phyloP scores from a whole-genome alignment of 2,113 vertebrate species.

The Eulacestoma nigropectus region DNA sequence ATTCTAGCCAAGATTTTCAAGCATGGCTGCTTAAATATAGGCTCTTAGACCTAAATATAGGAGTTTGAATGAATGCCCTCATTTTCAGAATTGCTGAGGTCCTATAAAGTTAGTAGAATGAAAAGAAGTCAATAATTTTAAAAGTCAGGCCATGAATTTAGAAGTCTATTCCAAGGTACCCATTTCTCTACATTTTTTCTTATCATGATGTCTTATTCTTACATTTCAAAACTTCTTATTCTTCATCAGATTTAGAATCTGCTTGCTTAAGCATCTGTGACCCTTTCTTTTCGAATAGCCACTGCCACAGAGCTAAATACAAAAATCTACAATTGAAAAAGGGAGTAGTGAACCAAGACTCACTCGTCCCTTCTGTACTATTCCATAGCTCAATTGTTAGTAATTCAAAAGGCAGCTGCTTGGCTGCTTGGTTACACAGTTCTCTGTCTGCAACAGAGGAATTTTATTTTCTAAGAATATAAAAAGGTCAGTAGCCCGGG shows the following conservation, averaged over 20 bases:
- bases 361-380: not conserved
- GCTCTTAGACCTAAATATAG: slow-evolving; percentile 1
- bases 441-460: not conserved
- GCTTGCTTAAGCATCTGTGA: not conserved
- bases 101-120: not conserved
- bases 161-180: not conserved
- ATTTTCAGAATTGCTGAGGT: slow-evolving; percentile 25
- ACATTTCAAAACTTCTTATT: not conserved
- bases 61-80: not conserved
- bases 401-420: slow-evolving; percentile 46
- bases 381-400: slow-evolving; percentile 23
- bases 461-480: slow-evolving; percentile 37
- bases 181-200: not conserved
- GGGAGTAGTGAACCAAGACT: not conserved
- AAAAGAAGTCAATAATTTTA: not conserved
- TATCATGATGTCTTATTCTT: not conserved
- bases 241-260: not conserved
- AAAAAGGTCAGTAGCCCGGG: slow-evolving; percentile 33
- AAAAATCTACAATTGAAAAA: slow-evolving; percentile 7
- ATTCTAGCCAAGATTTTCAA: slow-evolving; percentile 15
- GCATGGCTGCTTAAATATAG: not conserved
- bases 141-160: not conserved
- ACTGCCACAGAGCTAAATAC: not conserved
- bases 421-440: slow-evolving; percentile 12
- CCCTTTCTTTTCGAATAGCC: not conserved